Base-by-base conservation (phyloP, 2,797 vertebrate species). In the Pseudotriccus pelzelni region DNA sequence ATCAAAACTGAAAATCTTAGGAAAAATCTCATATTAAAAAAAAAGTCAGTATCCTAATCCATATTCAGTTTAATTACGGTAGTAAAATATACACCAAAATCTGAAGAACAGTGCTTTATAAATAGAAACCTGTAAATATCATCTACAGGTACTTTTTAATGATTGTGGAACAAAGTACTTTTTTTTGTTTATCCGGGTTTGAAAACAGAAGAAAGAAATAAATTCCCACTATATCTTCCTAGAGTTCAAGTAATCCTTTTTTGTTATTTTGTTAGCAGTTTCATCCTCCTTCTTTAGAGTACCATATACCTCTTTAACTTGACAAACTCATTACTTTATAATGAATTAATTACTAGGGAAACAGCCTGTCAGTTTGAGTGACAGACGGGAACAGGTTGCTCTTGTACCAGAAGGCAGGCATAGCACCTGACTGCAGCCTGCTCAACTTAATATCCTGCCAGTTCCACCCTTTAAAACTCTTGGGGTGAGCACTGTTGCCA, bases 301-400 rank as follows among this genome's bases (percentile, higher is more conserved):
- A 24, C 6, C 17, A 10, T 30, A 10, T 50, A 66, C 47, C 63
- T 87, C 64, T 88, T 41, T 52, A 70, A 63, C 21, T 23, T 80
- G 37, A 67, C 52, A 85, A 91, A 87, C 39, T 81, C 72, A 63
- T 82, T 90, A 59, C 20, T 87, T 85, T 24, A 53, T 84, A 92
- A 87, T 75, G 5, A 93, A 80, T 76, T 69, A 95, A 96, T 85
- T 86, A 21, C 66, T 66, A 28, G 2, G 36, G 37, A 76, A 92
- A 79, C n/a, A 87, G 55, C 78, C 90, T 92, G 50, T 67, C 70
- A 47, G 30, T 84, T 67, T 89, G 90, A 95, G 69, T 39, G 82
- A 56, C 88, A 94, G 62, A 52, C 5, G 78, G 34, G n/a, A 91
- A 23, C n/a, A 64, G 30, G 59, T 41, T 93, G 52, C 32, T 94